Evolutionary conservation across 2,888 invertebrate species (phyloP).

Genomic region (Orthonevra nobilis): DNA sequence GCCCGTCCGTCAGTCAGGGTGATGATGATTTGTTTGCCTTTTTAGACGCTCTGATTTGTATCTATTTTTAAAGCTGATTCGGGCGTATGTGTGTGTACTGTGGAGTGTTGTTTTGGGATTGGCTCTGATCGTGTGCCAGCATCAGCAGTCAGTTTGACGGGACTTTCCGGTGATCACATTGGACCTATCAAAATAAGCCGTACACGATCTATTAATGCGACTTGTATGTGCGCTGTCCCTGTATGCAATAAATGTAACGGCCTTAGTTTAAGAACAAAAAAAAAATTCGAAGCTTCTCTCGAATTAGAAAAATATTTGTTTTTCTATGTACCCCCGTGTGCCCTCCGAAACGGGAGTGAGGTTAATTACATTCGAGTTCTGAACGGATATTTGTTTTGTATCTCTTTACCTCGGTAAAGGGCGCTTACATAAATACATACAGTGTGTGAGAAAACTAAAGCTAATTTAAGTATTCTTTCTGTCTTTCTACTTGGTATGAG

Average conservation of each 20-base stretch:
- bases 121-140: constrained; percentile 69
- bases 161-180: constrained; percentile 65
- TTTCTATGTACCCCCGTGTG: too few relatives aligned
- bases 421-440: too few relatives aligned
- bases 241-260: constrained; percentile 46
- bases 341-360: too few relatives aligned
- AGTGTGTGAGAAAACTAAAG: too few relatives aligned
- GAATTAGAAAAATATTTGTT: constrained; percentile 22
- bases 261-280: constrained; percentile 6
- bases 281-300: constrained; percentile 10
- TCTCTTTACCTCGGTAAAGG: too few relatives aligned
- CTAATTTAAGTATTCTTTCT: too few relatives aligned
- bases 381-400: too few relatives aligned
- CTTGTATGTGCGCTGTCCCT: not conserved
- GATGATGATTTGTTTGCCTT: not conserved
- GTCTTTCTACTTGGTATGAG: too few relatives aligned
- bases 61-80: constrained; percentile 45
- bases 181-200: constrained; percentile 67
- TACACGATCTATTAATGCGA: constrained; percentile 27
- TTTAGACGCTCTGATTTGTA: constrained; percentile 26
- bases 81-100: too few relatives aligned
- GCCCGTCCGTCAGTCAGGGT: not conserved
- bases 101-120: constrained; percentile 55
- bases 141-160: constrained; percentile 65
- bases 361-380: too few relatives aligned